A percentile compares a stretch with the other conserved stretches of the same genome.
Conservation (phyloP, 1,140 invertebrate species). For the Drosophila teissieri region DNA sequence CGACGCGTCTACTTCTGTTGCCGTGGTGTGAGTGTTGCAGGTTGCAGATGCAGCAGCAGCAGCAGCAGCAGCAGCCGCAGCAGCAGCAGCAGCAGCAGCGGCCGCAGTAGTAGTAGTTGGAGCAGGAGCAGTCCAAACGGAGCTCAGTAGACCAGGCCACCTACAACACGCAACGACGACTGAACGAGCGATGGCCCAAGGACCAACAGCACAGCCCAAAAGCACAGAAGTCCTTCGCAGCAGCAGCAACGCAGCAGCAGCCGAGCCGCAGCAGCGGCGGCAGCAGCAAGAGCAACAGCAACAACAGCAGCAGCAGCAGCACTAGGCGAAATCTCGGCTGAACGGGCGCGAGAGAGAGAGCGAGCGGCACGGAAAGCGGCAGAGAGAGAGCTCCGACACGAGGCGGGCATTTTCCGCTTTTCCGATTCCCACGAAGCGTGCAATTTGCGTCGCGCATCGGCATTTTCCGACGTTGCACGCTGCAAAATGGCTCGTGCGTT, state of each 20-base stretch:
- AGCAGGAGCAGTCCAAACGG: conserved; percentile 27
- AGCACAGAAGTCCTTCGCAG: conserved; percentile 48
- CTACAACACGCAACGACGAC: conserved; percentile 82
- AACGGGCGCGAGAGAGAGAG: conserved; percentile 48
- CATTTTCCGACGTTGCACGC: conserved; percentile 64
- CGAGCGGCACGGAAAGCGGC: conserved; percentile 28
- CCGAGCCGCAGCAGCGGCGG: conserved; percentile 4
- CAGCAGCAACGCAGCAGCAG: conserved; percentile 31
- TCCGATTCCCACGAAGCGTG: conserved; percentile 58
- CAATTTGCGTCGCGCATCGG: conserved; percentile 79
- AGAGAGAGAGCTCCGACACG: conserved; percentile 33
- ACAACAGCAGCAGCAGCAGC: conserved; percentile 37
- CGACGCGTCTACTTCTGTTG: conserved; percentile 46
- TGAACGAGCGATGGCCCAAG: conserved; percentile 76
- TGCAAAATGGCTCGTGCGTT: conserved; percentile 58
- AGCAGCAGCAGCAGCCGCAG: conserved; percentile 38
- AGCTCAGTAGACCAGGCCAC: conserved; percentile 72
- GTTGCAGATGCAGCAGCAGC: conserved; percentile 36
- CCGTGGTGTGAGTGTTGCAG: conserved; percentile 46
- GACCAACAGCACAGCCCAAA: conserved; percentile 73
- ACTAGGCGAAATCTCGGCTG: conserved; percentile 39
- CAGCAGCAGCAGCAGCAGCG: conserved; percentile 36
- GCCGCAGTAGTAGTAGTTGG: conserved; percentile 18
- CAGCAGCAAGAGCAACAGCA: conserved; percentile 19
- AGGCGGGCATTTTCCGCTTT: conserved; percentile 39